phyloP scores from a whole-genome alignment of 2,113 vertebrate genomes.

The Charadrius vociferus region DNA sequence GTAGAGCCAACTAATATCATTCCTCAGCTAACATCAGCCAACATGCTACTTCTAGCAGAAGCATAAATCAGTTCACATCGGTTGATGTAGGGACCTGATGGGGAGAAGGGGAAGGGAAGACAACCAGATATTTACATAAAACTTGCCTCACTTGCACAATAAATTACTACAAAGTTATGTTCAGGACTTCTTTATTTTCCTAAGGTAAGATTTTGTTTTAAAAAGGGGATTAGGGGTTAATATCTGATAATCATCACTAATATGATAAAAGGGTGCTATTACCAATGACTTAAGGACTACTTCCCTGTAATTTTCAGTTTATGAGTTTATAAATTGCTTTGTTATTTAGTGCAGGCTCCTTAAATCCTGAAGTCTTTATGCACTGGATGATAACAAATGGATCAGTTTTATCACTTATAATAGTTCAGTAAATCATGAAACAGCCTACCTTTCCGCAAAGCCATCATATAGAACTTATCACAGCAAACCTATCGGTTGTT shows the following conservation, averaged over 20 bases:
- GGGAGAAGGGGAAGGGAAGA: neutral
- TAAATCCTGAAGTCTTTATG: conserved; percentile 58
- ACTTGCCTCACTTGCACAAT: neutral
- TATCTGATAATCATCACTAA: conserved; percentile 33
- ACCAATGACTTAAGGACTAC: neutral
- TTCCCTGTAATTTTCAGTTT: conserved; percentile 46
- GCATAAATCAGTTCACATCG: neutral
- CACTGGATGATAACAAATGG: conserved; percentile 60
- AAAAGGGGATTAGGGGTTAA: neutral
- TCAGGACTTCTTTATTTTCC: neutral
- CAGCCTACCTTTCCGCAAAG: conserved; percentile 44
- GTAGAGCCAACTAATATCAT: neutral
- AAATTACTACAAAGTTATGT: neutral
- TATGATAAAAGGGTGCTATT: conserved; percentile 55
- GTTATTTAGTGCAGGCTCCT: conserved; percentile 62
- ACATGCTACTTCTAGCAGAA: neutral
- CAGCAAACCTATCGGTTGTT: neutral
- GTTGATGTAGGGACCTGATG: neutral
- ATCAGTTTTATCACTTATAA: conserved; percentile 23
- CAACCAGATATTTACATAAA: neutral
- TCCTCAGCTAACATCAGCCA: neutral
- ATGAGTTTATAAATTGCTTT: conserved; percentile 63
- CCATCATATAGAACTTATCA: neutral
- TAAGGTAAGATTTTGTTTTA: neutral
- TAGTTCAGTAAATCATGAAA: conserved; percentile 40